A percentile compares a stretch with the other conserved stretches of the same genome.
These are phyloP conservation scores for Agrilus planipennis DNA, from an alignment of 1,140 invertebrate genomes.

Conservation along the genomic window DNA sequence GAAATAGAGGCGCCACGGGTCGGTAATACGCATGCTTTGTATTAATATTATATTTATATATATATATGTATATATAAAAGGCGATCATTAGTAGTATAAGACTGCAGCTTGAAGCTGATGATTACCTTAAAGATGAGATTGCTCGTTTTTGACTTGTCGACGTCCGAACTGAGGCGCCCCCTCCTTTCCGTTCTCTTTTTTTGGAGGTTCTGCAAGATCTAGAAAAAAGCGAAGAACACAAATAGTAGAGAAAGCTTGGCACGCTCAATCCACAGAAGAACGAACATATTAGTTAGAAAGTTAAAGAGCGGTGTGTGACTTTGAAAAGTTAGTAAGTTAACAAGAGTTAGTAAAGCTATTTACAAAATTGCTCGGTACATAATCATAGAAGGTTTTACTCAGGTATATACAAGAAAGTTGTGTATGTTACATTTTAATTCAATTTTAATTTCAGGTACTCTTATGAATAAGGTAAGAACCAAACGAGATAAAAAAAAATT, in stretches of 20 bases:
- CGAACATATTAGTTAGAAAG: constrained; percentile 22
- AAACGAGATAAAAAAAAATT: too few species aligned
- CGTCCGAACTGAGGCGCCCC: constrained; percentile 78
- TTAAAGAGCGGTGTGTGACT: too few species aligned
- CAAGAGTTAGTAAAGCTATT: too few species aligned
- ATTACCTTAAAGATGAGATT: constrained; percentile 95
- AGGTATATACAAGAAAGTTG: too few species aligned
- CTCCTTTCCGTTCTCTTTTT: constrained; percentile 90
- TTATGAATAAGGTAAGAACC: too few species aligned
- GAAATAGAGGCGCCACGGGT: constrained; percentile 32
- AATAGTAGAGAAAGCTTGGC: constrained; percentile 49
- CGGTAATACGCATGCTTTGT: constrained; percentile 30
- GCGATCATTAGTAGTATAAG: too few species aligned
- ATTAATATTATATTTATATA: background rate
- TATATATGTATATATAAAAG: too few species aligned
- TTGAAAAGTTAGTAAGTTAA: too few species aligned
- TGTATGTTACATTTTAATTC: too few species aligned
- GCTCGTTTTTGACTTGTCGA: constrained; percentile 85
- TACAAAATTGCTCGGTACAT: too few species aligned
- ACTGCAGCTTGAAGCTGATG: constrained; percentile 35
- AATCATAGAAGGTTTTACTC: too few species aligned
- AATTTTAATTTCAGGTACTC: too few species aligned
- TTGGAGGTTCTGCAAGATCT: constrained; percentile 95
- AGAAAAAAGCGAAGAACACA: constrained; percentile 71
- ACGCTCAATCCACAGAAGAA: constrained; percentile 32